These are phyloP conservation scores for Helogale parvula DNA, from an alignment of 2,113 vertebrate species.

Conservation along the genomic window DNA sequence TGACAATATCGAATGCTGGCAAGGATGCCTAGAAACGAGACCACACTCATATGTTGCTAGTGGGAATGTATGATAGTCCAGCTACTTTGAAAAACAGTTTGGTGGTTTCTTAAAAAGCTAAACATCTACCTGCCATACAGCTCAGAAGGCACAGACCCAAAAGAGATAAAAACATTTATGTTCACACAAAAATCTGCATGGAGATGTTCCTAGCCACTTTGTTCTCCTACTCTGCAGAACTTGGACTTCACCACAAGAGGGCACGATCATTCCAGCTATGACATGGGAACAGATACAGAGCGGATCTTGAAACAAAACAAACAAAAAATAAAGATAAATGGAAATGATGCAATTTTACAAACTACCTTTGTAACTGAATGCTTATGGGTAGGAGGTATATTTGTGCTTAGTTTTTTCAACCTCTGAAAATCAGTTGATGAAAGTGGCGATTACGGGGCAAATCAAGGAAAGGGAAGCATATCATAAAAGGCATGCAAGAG, in stretches of 20 bases:
- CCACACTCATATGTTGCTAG: not conserved
- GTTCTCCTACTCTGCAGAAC: not conserved
- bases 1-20: not conserved
- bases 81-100: not conserved
- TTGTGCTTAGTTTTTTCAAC: not conserved
- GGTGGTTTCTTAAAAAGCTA: not conserved
- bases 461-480: not conserved
- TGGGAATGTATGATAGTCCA: not conserved
- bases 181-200: not conserved
- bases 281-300: not conserved
- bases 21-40: too few species aligned
- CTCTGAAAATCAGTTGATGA: not conserved
- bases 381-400: not conserved
- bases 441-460: not conserved
- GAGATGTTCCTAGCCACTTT: not conserved
- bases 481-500: not conserved
- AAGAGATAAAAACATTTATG: not conserved
- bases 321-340: not conserved
- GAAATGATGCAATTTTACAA: not conserved
- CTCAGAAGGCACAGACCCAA: not conserved
- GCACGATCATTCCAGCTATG: not conserved
- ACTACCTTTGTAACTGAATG: not conserved
- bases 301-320: not conserved
- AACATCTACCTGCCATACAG: not conserved
- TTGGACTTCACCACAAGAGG: constrained; percentile 34